Percentiles rank a stretch among this genome's conserved stretches.
Evolutionary conservation across 2,113 vertebrate genomes (phyloP).

Genomic region (Peucedramus taeniatus): DNA sequence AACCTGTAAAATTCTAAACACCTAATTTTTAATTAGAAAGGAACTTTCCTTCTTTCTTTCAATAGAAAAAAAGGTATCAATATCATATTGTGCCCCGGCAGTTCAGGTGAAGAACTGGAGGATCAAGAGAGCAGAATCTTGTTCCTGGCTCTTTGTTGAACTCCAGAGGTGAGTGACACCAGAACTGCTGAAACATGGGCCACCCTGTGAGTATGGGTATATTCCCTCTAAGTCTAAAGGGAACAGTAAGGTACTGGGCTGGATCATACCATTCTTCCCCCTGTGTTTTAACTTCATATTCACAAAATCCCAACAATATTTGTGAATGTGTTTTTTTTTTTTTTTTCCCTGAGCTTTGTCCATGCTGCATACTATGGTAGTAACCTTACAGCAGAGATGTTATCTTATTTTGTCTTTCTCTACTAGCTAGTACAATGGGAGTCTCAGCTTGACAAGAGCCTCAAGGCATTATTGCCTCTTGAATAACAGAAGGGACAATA

Average conservation of each 20-base stretch:
- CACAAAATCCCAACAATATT: neutral
- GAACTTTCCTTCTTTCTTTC: neutral
- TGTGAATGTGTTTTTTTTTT: neutral
- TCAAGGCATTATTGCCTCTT: rapidly evolving
- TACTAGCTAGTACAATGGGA: neutral
- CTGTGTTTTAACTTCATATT: neutral
- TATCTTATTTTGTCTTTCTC: neutral
- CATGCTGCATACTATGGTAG: neutral
- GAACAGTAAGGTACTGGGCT: neutral
- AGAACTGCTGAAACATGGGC: neutral
- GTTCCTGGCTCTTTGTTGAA: neutral
- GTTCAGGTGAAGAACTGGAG: neutral
- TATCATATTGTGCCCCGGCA: neutral
- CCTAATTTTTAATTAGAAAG: neutral
- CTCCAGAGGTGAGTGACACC: neutral
- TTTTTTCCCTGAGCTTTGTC: neutral
- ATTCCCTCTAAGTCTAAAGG: neutral
- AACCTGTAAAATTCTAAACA: neutral
- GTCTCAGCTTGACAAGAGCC: neutral
- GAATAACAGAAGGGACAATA: neutral
- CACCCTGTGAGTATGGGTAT: neutral
- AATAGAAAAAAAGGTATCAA: neutral
- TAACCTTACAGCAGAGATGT: neutral
- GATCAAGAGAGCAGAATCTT: neutral
- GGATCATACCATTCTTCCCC: neutral